Percentiles rank a stretch among this genome's conserved stretches.
Evolutionary conservation across 2,797 vertebrate species (phyloP).

Genomic region (Enteromius treurensis): DNA sequence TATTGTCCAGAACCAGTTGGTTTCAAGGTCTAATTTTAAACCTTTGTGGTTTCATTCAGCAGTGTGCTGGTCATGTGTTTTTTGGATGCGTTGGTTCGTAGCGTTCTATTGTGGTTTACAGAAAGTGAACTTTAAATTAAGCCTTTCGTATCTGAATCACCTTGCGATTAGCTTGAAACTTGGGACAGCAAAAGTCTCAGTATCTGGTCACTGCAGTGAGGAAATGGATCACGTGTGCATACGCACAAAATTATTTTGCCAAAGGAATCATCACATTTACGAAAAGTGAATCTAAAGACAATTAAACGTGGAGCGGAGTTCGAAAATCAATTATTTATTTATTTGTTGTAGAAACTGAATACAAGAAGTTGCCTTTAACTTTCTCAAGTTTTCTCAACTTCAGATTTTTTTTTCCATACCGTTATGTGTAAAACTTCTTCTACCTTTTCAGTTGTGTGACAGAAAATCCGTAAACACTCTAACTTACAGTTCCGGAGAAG

Average conservation of each 20-base stretch:
- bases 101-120: not conserved
- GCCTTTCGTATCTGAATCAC: not conserved
- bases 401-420: no score
- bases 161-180: constrained; percentile 1
- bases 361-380: no score
- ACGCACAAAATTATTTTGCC: not conserved
- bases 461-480: not conserved
- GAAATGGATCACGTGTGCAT: not conserved
- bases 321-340: no score
- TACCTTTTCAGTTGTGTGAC: not conserved
- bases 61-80: not conserved
- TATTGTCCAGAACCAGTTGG: constrained; percentile 38
- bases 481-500: not conserved
- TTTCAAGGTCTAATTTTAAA: constrained; percentile 46
- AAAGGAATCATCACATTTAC: not conserved
- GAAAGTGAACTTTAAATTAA: constrained; percentile 6
- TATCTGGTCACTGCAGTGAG: not conserved
- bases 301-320: not conserved
- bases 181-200: not conserved
- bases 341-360: no score
- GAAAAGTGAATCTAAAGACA: not conserved
- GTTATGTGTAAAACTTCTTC: no score
- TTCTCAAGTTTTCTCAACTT: no score
- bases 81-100: not conserved
- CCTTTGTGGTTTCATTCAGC: constrained; percentile 31